Percentiles rank a stretch among this genome's conserved stretches.
Evolutionary conservation across 2,888 invertebrate species (phyloP).

Genomic region (Busseola fusca): DNA sequence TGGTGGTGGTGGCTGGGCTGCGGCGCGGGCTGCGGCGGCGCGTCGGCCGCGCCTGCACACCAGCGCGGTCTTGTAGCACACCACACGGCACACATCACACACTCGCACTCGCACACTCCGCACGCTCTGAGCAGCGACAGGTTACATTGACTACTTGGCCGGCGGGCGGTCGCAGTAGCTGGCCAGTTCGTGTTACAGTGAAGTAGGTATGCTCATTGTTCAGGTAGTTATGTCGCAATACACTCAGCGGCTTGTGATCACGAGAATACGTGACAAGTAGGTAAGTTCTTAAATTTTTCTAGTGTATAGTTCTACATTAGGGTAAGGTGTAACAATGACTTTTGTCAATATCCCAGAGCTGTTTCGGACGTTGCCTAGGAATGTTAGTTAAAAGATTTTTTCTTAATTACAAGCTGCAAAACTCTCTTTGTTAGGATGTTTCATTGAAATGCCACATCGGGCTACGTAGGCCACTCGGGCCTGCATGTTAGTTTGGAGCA

Average conservation of each 20-base stretch:
- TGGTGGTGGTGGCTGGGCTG: constrained; percentile 72
- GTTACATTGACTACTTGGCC: not conserved
- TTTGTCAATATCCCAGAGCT: not conserved
- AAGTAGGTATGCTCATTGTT: not conserved
- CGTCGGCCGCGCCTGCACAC: constrained; percentile 66
- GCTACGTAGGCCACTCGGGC: not conserved
- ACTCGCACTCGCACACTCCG: constrained; percentile 8
- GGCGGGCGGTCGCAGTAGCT: not conserved
- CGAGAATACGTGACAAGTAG: not conserved
- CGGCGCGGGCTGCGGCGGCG: constrained; percentile 60
- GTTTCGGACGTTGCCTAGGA: not conserved
- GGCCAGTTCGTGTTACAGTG: not conserved
- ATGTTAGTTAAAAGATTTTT: too few species aligned
- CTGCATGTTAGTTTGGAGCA: not conserved
- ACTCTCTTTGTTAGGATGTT: not conserved
- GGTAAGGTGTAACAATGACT: not conserved
- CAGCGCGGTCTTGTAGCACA: constrained; percentile 55
- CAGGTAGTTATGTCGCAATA: not conserved
- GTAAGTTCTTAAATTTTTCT: not conserved
- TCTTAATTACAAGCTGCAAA: not conserved
- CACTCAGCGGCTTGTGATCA: not conserved
- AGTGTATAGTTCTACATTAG: not conserved
- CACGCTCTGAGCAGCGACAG: not conserved
- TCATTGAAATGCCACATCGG: not conserved
- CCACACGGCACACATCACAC: constrained; percentile 28